Base-by-base conservation (phyloP, 1,140 invertebrate genomes). In the Trachymyrmex septentrionalis region DNA sequence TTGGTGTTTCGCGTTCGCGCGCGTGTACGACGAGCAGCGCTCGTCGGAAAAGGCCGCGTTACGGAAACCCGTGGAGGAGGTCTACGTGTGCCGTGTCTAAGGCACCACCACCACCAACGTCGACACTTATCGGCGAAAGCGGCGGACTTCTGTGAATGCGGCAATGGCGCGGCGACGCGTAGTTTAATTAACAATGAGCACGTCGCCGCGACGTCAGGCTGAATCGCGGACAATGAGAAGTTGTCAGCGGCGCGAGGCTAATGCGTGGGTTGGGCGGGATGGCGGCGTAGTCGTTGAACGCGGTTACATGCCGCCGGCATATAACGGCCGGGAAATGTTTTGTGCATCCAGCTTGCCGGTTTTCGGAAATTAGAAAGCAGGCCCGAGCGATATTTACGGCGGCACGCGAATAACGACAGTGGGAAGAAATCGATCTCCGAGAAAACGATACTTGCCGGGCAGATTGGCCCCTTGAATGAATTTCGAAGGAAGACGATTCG, bases 131-230 rank as follows among this genome's bases (percentile, higher is more conserved):
- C 90, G 88, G 85, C 69, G 72, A 90, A 88, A 92, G 69, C 80
- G 64, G 89, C 89, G 85, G 92, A 91, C 90, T 91, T 93, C 86
- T 90, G 85, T 91, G 90, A 93, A 91, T 92, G 86, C 90, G 91
- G 91, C 93, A 92, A 92, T 91, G 90, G 89, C 88, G 91, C 92
- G 92, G 90, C 92, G 92, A 91, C 88, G 92, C 91, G 92, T 92
- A 93, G 93, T 95, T 95, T 95, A 95, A 95, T 95, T 94, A 95
- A 95, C 94, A 95, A 94, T 94, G 93, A 94, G 92, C 89, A 88
- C 91, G 92, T 92, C 93, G 91, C 92, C 81, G 88, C 89, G 91
- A 90, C 90, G 91, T 90, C 90, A 91, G 85, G 90, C 92, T 93
- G 91, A 94, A 93, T 93, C 91, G 92, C 75, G 86, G 86, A 95